Evolutionary conservation across 2,113 vertebrate species (phyloP).

Genomic region (Cheirogaleus medius): DNA sequence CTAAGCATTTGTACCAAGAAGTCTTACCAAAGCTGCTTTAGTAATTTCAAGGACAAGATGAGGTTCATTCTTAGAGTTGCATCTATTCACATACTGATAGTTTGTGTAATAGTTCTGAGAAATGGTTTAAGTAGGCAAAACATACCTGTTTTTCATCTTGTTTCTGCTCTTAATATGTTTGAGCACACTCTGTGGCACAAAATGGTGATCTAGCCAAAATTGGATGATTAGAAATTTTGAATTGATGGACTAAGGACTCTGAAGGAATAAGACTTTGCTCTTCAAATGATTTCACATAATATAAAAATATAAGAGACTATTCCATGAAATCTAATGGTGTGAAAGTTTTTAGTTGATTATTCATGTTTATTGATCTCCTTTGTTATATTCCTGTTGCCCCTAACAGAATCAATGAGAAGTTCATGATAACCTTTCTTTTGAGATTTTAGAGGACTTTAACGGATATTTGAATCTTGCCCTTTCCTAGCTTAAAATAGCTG

Average conservation of each 20-base stretch:
- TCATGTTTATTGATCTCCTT: conserved; percentile 31
- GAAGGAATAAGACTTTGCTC: neutral
- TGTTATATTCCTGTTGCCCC: neutral
- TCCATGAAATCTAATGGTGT: neutral
- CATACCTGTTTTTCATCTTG: neutral
- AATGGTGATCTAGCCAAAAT: neutral
- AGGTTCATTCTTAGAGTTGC: conserved; percentile 11
- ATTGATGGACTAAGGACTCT: neutral
- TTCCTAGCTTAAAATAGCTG: neutral
- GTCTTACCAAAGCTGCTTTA: neutral
- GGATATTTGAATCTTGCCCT: conserved; percentile 11
- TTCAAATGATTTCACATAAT: conserved; percentile 9
- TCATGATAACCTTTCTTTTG: conserved; percentile 9
- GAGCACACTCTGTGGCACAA: neutral
- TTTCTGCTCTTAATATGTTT: neutral
- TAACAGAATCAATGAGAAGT: neutral
- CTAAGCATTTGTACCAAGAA: neutral
- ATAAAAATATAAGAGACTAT: neutral
- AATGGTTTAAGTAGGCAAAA: neutral
- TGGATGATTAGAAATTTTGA: neutral
- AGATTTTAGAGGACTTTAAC: conserved; percentile 20
- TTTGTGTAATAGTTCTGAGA: neutral
- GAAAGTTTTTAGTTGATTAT: conserved; percentile 25
- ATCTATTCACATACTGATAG: conserved; percentile 1
- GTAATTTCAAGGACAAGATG: neutral